A percentile compares a stretch with the other conserved stretches of the same genome.
Conservation (phyloP, 2,113 vertebrate species). For the Seriola rivoliana region DNA sequence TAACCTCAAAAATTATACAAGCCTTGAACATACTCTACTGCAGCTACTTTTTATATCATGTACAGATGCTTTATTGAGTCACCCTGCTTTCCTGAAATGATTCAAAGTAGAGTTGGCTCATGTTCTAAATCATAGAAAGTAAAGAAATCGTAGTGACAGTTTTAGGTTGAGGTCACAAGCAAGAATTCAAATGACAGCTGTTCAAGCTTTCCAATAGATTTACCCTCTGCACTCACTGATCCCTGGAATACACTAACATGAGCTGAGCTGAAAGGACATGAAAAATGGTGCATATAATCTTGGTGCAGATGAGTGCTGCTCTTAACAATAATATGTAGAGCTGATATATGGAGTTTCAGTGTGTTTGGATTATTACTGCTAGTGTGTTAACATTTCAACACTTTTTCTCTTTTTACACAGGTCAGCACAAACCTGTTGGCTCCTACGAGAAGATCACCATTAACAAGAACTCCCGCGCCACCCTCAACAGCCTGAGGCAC, state of each 20-base stretch:
- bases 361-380: neutral
- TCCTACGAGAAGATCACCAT: slow-evolving; percentile 91
- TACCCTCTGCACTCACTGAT: neutral
- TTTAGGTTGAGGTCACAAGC: neutral
- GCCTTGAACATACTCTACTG: too few relatives aligned
- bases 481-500: slow-evolving; percentile 91
- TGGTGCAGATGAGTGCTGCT: neutral
- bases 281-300: neutral
- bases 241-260: neutral
- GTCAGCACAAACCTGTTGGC: slow-evolving; percentile 89
- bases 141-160: neutral
- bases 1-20: too few relatives aligned
- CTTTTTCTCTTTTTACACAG: slow-evolving; percentile 65
- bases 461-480: slow-evolving; percentile 93
- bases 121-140: neutral
- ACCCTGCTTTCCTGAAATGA: neutral
- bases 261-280: neutral
- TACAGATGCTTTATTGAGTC: neutral
- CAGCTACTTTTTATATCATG: neutral
- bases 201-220: neutral
- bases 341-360: neutral
- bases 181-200: neutral
- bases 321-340: neutral
- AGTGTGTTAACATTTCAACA: neutral
- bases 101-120: neutral